Conservation (phyloP, 2,888 invertebrate species). For the Cremastinae sp. region DNA sequence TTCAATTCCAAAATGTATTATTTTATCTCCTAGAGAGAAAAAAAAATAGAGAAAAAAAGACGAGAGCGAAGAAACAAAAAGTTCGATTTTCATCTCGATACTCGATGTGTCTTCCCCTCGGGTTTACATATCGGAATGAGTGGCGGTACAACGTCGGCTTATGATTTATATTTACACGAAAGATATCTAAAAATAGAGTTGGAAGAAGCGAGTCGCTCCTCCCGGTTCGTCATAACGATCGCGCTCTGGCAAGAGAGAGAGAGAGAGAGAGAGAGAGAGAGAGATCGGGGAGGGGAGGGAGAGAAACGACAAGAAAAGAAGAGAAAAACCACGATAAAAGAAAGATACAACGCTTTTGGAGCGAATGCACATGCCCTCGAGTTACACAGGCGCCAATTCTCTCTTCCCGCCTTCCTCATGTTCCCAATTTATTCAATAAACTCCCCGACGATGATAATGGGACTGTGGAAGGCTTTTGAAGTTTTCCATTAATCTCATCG, state of each 20-base stretch:
- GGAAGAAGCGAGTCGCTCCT: constrained; percentile 28
- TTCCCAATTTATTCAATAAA: constrained; percentile 63
- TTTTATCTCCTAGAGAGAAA: no score
- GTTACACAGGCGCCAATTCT: constrained; percentile 51
- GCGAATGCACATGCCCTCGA: constrained; percentile 8
- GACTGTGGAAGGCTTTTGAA: constrained; percentile 62
- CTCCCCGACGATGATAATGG: constrained; percentile 59
- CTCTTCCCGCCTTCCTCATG: constrained; percentile 21
- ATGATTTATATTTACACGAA: constrained; percentile 68
- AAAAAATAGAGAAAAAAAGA: no score
- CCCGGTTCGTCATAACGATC: constrained; percentile 45
- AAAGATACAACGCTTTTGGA: background rate
- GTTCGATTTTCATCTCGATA: background rate
- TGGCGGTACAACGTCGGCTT: constrained; percentile 37
- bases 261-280: constrained; percentile 33
- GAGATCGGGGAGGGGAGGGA: no score
- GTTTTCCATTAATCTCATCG: constrained; percentile 56
- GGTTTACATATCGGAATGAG: constrained; percentile 41
- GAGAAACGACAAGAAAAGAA: constrained; percentile 30
- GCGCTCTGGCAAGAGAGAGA: background rate
- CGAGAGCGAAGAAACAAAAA: background rate
- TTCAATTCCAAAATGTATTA: no score
- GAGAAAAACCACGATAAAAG: no score
- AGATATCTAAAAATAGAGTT: constrained; percentile 71
- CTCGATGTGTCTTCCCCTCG: constrained; percentile 7